These are phyloP conservation scores for Melanotaenia boesemani DNA, from an alignment of 2,797 vertebrate species.

Conservation along the genomic window DNA sequence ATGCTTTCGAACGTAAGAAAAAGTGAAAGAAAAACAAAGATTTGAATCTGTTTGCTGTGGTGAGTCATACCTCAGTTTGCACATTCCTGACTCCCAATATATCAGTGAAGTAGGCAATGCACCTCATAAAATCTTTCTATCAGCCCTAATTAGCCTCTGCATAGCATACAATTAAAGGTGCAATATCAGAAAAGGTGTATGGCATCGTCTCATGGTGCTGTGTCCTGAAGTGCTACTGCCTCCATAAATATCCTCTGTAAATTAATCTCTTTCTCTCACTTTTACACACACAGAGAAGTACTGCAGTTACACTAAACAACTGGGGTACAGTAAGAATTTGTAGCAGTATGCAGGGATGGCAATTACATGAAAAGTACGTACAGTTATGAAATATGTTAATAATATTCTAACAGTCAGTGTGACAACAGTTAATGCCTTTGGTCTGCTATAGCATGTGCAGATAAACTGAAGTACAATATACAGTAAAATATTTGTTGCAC, in stretches of 20 bases:
- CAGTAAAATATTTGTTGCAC: not conserved
- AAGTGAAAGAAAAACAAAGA: not conserved
- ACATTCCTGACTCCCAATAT: constrained; percentile 37
- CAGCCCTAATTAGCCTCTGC: constrained; percentile 23
- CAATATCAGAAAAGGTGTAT: no score
- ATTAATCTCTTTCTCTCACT: no score
- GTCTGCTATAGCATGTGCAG: not conserved
- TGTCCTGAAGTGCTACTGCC: no score
- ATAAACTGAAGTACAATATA: constrained; percentile 2
- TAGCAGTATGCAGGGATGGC: constrained; percentile 4
- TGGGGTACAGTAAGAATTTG: constrained; percentile 8
- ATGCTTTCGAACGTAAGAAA: not conserved
- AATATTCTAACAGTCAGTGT: constrained; percentile 20
- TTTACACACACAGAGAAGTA: constrained; percentile 1
- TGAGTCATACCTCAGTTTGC: constrained; percentile 33
- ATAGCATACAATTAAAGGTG: no score
- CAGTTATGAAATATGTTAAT: constrained; percentile 21
- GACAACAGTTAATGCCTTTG: constrained; percentile 4
- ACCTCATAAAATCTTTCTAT: constrained; percentile 36
- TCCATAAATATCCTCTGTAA: not conserved
- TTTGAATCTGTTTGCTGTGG: not conserved
- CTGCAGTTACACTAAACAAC: constrained; percentile 11
- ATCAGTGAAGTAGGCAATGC: constrained; percentile 33
- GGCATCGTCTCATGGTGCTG: no score
- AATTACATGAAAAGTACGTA: constrained; percentile 25